These are phyloP conservation scores for Spisula solida DNA, from an alignment of 2,888 invertebrate species.

Conservation along the genomic window DNA sequence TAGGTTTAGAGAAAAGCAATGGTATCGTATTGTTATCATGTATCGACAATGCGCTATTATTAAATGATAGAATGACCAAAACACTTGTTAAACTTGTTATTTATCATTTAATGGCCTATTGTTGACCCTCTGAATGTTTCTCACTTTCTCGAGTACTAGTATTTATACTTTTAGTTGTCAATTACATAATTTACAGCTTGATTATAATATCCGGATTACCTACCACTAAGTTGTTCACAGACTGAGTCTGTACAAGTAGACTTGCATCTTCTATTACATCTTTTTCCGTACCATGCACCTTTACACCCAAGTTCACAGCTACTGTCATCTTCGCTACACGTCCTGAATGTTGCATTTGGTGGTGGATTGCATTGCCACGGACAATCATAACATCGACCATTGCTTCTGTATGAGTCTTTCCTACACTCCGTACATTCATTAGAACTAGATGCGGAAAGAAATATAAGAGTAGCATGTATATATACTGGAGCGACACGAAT, in stretches of 20 bases:
- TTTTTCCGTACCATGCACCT: background rate
- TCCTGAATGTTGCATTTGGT: background rate
- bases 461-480: too few relatives aligned
- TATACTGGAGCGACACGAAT: too few relatives aligned
- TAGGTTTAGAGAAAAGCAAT: too few relatives aligned
- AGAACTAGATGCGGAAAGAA: background rate
- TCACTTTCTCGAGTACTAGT: too few relatives aligned
- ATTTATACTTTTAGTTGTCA: too few relatives aligned
- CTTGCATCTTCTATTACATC: background rate
- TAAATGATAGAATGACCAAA: too few relatives aligned
- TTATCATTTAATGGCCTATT: too few relatives aligned
- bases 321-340: background rate
- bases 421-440: background rate
- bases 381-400: background rate
- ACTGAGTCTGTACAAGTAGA: background rate
- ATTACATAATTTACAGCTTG: too few relatives aligned
- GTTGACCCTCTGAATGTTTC: too few relatives aligned
- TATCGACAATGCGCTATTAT: too few relatives aligned
- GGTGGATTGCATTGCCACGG: background rate
- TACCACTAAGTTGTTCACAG: constrained; percentile 23
- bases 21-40: too few relatives aligned
- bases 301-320: constrained; percentile 24
- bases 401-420: background rate
- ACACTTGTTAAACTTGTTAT: too few relatives aligned
- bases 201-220: background rate